phyloP scores from a whole-genome alignment of 2,113 vertebrate genomes.

The Pavo muticus region DNA sequence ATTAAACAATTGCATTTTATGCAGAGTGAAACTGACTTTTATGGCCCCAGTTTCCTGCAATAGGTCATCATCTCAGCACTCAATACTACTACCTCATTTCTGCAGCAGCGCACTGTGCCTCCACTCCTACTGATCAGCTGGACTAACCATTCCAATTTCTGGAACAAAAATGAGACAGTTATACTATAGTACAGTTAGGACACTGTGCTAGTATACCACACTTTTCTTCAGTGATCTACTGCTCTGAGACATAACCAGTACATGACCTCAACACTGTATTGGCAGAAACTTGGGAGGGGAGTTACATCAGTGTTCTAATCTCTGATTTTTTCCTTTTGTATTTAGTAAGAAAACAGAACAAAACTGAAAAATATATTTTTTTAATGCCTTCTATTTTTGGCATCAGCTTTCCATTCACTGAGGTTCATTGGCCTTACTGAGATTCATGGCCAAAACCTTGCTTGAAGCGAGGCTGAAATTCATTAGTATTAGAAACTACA shows the following conservation, averaged over 20 bases:
- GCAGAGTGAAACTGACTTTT: background rate
- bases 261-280: background rate
- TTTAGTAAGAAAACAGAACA: background rate
- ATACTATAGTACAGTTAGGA: background rate
- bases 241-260: background rate
- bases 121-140: background rate
- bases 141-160: background rate
- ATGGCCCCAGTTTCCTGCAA: background rate
- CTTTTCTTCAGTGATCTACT: background rate
- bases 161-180: background rate
- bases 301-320: background rate
- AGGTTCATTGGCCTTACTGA: background rate
- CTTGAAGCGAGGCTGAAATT: background rate
- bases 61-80: background rate
- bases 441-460: background rate
- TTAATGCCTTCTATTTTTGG: background rate
- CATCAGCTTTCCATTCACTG: background rate
- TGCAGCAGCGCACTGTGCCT: background rate
- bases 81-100: background rate
- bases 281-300: background rate
- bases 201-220: background rate
- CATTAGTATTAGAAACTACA: background rate
- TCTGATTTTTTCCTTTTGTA: background rate
- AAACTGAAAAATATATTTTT: background rate
- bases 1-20: background rate